Evolutionary conservation across 2,888 invertebrate genomes (phyloP), one percentile per base, ranked within the genome.

Genomic region (Camponotus fellah): DNA sequence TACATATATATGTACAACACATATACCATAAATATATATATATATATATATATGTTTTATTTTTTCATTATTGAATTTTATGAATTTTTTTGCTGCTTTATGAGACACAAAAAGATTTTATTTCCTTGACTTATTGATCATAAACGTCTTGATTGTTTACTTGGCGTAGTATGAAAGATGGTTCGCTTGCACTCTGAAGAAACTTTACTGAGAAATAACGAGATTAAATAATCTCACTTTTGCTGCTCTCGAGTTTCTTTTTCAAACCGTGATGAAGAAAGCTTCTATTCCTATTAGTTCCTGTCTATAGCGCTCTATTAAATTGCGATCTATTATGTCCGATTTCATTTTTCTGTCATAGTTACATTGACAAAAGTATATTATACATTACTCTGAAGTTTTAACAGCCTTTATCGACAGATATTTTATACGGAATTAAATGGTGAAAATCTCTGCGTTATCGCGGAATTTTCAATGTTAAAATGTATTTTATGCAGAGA

Each of bases 141-240:
- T 79, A 79, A 79, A 79, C 60, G 6, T 58, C 43, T 34, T 77
- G 58, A 79, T 79, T 71, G 71, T 71, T 60, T 66, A 58, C n/a
- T 66, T 79, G 60, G 34, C 46, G 43, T 10, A 46, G 21, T 60
- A 79, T 79, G 60, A 79, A 71, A 71, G 71, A 71, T 79, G 17
- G 8, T 79, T 21, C 21, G 34, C 53, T 34, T 34, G 34, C 32
- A 37, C 49, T 32, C n/a, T 17, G n/a, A 72, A 72, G 43, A 86
- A 82, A 86, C 34, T 60, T 65, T 17, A 8, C 49, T 56, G 77
- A 86, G 83, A 79, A 86, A 83, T 86, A 86, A 86, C 86, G 65
- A 86, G 53, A 74, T 72, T 79, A 60, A 60, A 80, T 64, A 69
- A 71, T 69, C 56, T 79, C 53, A 37, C 40, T 71, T 17, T 53